These are phyloP conservation scores for Megaustenia siamemsis DNA, from an alignment of 2,888 invertebrate genomes.

Conservation along the genomic window DNA sequence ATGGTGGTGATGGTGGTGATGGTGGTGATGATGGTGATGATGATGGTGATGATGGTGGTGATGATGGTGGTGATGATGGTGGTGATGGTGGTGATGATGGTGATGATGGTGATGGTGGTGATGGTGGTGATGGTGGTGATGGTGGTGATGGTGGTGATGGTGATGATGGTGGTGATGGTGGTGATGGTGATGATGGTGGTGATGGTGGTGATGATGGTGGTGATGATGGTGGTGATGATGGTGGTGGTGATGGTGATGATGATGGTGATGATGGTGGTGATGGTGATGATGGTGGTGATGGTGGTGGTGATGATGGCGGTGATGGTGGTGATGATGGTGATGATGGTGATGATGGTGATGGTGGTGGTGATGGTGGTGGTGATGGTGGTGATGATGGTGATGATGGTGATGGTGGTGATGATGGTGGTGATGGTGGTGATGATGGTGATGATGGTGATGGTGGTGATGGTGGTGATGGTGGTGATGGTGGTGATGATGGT, in stretches of 20 bases:
- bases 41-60: slow-evolving; percentile 9
- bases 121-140: not conserved
- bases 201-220: slow-evolving; percentile 2
- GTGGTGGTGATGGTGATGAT: not conserved
- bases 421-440: not conserved
- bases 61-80: not conserved
- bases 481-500: not conserved
- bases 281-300: slow-evolving; percentile 6
- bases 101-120: slow-evolving; percentile 8
- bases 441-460: not conserved
- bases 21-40: not conserved
- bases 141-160: not conserved
- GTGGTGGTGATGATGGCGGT: not conserved
- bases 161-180: not conserved
- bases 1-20: not conserved
- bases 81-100: not conserved
- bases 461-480: not conserved
- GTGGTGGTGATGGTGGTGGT: not conserved
- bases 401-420: not conserved
- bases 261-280: not conserved
- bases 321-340: not conserved
- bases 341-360: slow-evolving; percentile 8
- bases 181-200: slow-evolving; percentile 1
- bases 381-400: not conserved
- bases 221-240: not conserved